Evolutionary conservation across 1,140 invertebrate genomes (phyloP).

Genomic region (Aphis craccivora): DNA sequence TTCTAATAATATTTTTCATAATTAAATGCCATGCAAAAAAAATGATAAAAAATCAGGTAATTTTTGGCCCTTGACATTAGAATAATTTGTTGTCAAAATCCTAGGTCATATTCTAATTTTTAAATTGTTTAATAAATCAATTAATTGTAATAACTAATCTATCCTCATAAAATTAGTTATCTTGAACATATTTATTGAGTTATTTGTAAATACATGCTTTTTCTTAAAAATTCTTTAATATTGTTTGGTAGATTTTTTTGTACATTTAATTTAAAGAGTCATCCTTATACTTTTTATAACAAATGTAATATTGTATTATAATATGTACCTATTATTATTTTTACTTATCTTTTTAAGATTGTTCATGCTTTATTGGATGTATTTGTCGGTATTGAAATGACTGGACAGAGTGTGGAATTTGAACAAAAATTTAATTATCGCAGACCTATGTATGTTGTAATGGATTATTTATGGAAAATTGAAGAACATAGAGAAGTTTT

Average conservation of each 20-base stretch:
- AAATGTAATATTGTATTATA: background rate
- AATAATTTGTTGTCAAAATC: too few relatives aligned
- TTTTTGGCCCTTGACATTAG: too few relatives aligned
- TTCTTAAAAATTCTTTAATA: background rate
- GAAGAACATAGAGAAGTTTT: slow-evolving; percentile 78
- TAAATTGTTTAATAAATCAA: background rate
- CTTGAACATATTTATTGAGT: background rate
- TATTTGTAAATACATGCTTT: background rate
- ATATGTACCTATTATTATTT: slow-evolving; percentile 8
- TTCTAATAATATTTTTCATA: too few relatives aligned
- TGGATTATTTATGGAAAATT: slow-evolving; percentile 91
- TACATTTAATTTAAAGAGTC: background rate
- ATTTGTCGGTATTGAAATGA: slow-evolving; percentile 97
- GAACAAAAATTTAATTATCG: slow-evolving; percentile 98
- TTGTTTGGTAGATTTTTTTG: background rate
- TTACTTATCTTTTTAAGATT: slow-evolving; percentile 66
- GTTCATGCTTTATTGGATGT: slow-evolving; percentile 82
- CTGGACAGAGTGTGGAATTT: slow-evolving; percentile 92
- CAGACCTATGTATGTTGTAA: slow-evolving; percentile 91
- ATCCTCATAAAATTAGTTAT: background rate
- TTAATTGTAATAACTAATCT: background rate
- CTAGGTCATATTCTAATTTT: background rate
- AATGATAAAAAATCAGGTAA: too few relatives aligned
- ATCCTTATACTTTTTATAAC: background rate
- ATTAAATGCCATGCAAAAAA: too few relatives aligned